A percentile compares a stretch with the other conserved stretches of the same genome.
These are phyloP conservation scores for Heliconius charithonia DNA, from an alignment of 2,888 invertebrate species.

Conservation along the genomic window DNA sequence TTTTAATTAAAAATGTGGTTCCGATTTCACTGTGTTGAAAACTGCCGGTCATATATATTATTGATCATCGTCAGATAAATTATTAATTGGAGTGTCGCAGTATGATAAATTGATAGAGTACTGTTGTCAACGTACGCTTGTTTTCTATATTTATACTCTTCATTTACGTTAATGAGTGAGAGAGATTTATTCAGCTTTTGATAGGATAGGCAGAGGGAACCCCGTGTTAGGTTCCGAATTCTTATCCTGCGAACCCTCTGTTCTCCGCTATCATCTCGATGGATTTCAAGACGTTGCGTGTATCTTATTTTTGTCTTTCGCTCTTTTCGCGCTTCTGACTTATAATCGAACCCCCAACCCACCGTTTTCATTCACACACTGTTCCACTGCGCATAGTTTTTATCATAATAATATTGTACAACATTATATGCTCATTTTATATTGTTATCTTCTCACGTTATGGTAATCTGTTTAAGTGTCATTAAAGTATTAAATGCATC, in stretches of 20 bases:
- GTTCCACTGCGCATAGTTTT: neutral
- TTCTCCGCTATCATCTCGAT: too few relatives aligned
- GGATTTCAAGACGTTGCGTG: too few relatives aligned
- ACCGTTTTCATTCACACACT: neutral
- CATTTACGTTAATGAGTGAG: too few relatives aligned
- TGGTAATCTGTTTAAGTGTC: neutral
- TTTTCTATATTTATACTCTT: neutral
- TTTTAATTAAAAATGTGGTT: neutral
- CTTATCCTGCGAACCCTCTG: too few relatives aligned
- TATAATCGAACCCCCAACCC: too few relatives aligned
- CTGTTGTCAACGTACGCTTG: neutral
- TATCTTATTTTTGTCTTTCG: too few relatives aligned
- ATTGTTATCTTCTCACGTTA: neutral
- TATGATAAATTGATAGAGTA: neutral
- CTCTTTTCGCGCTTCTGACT: too few relatives aligned
- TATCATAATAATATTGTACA: neutral
- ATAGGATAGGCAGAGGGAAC: neutral
- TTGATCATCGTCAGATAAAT: slow-evolving; percentile 6
- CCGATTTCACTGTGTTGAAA: neutral
- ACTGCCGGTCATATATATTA: neutral
- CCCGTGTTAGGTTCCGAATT: too few relatives aligned
- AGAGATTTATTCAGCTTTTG: too few relatives aligned
- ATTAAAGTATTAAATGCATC: neutral
- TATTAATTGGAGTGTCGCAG: slow-evolving; percentile 10
- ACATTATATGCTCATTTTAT: neutral